These are phyloP conservation scores for Hippocampus guttulatus DNA, from an alignment of 2,113 vertebrate species.

Conservation along the genomic window DNA sequence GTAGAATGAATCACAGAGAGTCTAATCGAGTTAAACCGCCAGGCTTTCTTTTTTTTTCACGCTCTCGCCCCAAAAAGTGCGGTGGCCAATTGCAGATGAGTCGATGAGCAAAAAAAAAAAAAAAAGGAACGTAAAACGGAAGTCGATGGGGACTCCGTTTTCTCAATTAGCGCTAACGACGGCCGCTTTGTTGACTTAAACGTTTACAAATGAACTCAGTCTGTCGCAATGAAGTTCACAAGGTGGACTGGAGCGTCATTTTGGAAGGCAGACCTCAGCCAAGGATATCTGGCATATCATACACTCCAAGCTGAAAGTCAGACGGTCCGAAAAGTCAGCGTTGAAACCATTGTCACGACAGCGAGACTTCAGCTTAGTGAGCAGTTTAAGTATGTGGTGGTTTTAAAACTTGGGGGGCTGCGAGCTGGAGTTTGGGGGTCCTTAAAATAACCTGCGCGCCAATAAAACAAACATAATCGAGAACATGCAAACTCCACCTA, in stretches of 20 bases:
- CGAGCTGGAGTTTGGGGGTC: too few species aligned
- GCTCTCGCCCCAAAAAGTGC: constrained; percentile 55
- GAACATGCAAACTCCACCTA: too few species aligned
- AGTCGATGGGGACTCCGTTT: constrained; percentile 40
- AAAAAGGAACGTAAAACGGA: constrained; percentile 9
- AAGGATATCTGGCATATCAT: not conserved
- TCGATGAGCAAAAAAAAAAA: not conserved
- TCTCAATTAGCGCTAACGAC: constrained; percentile 1
- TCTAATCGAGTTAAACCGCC: constrained; percentile 68
- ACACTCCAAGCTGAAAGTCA: not conserved
- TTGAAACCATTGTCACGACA: not conserved
- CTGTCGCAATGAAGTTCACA: not conserved
- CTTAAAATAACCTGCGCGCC: too few species aligned
- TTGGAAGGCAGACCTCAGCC: not conserved
- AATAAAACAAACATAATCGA: too few species aligned
- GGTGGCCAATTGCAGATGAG: constrained; percentile 66
- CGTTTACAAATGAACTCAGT: constrained; percentile 3
- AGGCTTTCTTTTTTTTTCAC: constrained; percentile 26
- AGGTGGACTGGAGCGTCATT: not conserved
- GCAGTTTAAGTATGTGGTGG: too few species aligned
- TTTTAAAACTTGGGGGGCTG: too few species aligned
- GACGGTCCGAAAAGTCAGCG: not conserved
- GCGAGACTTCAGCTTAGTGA: too few species aligned
- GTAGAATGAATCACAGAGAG: constrained; percentile 72
- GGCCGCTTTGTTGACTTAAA: constrained; percentile 19